Evolutionary conservation across 2,113 vertebrate species (phyloP), one percentile per base, ranked within the genome.

Genomic region (Callocephalon fimbriatum): DNA sequence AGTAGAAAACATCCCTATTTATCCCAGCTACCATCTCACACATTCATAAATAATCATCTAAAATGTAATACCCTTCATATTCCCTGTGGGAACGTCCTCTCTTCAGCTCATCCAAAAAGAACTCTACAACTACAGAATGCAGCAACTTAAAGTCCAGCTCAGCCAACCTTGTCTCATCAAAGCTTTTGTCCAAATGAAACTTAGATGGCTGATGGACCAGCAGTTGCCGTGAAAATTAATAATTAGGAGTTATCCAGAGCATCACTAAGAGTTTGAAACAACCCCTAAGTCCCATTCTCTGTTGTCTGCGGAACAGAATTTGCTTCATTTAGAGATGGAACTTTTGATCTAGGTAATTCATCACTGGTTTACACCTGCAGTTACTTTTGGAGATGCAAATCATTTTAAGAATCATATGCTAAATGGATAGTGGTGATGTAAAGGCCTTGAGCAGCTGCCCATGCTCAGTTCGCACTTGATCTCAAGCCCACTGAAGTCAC

Each of bases 21-120:
- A 59, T 58, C 16, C 59, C 45, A 84, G n/a, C 31, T 81, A 66
- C 65, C 66, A 38, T 31, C 18, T 62, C 58, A 53, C 35, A 86
- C 29, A 20, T 61, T 85, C 23, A 54, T 54, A 51, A 83, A 51
- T 6, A 79, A 37, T 50, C 26, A 78, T 53, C 10, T 6, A 20
- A 82, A 85, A 15, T 56, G 18, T 29, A 85, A 63, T 44, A 56
- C 23, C 31, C 21, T 93, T 96, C 73, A 58, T 37, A 31, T 40
- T 38, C 19, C 40, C 84, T n/a, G 0, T 68, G 79, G 87, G 85
- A 96, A 92, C 86, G 77, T 63, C 53, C 35, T 88, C 40, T 93
- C 59, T 94, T 96, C 95, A 96, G 83, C 63, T 87, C 44, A 73
- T 76, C 71, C 58, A 89, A 95, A 95, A 93, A 14, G 26, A 97